Evolutionary conservation across 2,797 vertebrate genomes (phyloP).

Genomic region (Lithobates pipiens): DNA sequence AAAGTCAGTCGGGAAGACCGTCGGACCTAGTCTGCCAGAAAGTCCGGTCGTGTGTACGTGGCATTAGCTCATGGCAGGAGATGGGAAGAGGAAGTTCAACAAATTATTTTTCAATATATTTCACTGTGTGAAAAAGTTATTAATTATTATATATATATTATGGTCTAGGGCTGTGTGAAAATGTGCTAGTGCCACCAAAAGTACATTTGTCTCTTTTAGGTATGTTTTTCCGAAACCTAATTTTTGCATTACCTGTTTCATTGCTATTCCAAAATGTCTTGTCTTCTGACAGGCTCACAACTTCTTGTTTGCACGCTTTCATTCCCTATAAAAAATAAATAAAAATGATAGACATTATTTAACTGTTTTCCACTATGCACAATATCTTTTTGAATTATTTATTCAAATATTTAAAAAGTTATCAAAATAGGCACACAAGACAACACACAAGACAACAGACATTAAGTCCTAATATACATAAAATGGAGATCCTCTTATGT

Average conservation of each 20-base stretch:
- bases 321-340: conserved; percentile 40
- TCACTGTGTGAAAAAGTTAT: too few relatives aligned
- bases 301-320: conserved; percentile 36
- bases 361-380: neutral
- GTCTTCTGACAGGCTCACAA: conserved; percentile 9
- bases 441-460: neutral
- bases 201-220: too few relatives aligned
- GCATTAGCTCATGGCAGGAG: too few relatives aligned
- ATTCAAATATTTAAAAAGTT: neutral
- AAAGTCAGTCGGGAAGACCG: too few relatives aligned
- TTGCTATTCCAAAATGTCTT: conserved; percentile 33
- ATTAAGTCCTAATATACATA: neutral
- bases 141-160: too few relatives aligned
- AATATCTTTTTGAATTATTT: neutral
- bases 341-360: neutral
- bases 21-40: too few relatives aligned
- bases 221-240: too few relatives aligned
- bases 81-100: too few relatives aligned
- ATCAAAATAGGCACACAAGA: neutral
- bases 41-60: too few relatives aligned
- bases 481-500: neutral
- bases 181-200: too few relatives aligned
- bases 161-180: too few relatives aligned
- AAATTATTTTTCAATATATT: too few relatives aligned
- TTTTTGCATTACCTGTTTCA: conserved; percentile 44